Evolutionary conservation across 1,140 invertebrate species (phyloP).

Genomic region (Lepeophtheirus salmonis): DNA sequence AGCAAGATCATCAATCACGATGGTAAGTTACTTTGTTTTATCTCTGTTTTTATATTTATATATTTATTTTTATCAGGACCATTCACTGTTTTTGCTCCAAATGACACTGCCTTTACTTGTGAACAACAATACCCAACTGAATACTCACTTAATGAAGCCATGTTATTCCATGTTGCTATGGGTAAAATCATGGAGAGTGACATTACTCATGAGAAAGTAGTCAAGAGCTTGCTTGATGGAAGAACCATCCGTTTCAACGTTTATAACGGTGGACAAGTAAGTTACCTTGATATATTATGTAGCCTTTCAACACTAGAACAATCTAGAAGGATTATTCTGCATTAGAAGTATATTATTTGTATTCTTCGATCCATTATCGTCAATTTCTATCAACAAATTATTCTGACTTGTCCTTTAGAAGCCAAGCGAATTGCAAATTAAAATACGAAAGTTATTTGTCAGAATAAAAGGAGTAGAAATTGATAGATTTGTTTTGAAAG

Average conservation of each 20-base stretch:
- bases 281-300: background rate
- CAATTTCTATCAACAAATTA: no score
- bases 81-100: background rate
- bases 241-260: background rate
- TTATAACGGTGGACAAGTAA: background rate
- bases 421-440: no score
- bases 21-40: background rate
- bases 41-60: background rate
- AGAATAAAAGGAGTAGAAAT: no score
- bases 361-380: no score
- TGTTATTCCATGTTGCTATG: background rate
- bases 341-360: no score
- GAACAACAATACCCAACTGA: background rate
- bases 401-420: no score
- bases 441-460: no score
- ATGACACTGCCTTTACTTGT: background rate
- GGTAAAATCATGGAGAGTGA: background rate
- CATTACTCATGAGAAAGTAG: background rate
- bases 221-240: background rate
- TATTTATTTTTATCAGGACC: background rate
- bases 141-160: background rate
- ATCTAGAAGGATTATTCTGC: no score
- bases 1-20: background rate
- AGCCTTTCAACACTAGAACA: no score
- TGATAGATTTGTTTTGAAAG: no score